Evolutionary conservation across 2,888 invertebrate species (phyloP).

Genomic region (Netelia melanura): DNA sequence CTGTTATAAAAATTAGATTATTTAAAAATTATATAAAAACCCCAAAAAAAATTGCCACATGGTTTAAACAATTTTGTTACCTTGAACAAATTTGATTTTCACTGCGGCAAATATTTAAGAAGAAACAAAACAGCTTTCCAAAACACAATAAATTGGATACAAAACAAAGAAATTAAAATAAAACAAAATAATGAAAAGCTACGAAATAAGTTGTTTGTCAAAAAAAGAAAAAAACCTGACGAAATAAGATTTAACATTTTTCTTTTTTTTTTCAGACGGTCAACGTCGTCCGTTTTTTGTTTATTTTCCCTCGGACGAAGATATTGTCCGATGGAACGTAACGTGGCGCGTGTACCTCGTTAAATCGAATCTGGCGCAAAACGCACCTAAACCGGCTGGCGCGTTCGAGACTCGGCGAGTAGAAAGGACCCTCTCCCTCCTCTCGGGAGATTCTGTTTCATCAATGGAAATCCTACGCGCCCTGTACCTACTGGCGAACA

Average conservation of each 20-base stretch:
- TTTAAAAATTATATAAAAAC: too few species aligned
- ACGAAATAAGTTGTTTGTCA: too few species aligned
- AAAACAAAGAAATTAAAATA: too few species aligned
- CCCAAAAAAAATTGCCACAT: too few species aligned
- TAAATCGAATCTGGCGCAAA: slow-evolving; percentile 45
- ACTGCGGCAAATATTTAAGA: too few species aligned
- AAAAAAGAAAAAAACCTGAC: background rate
- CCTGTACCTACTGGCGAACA: background rate
- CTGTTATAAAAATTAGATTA: too few species aligned
- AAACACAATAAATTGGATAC: too few species aligned
- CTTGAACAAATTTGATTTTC: too few species aligned
- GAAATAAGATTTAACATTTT: background rate
- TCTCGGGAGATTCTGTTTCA: slow-evolving; percentile 41
- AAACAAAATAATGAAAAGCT: too few species aligned
- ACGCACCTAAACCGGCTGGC: slow-evolving; percentile 23
- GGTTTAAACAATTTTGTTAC: too few species aligned
- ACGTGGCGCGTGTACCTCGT: slow-evolving; percentile 40
- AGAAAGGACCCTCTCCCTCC: slow-evolving; percentile 30
- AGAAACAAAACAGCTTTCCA: too few species aligned
- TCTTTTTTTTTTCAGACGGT: background rate
- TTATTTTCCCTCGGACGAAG: slow-evolving; percentile 12
- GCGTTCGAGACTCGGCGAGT: slow-evolving; percentile 15
- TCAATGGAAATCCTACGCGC: slow-evolving; percentile 59
- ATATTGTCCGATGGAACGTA: slow-evolving; percentile 8
- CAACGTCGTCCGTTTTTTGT: background rate